Evolutionary conservation across 2,888 invertebrate genomes (phyloP).

Genomic region (Thysanoteuthis rhombus): DNA sequence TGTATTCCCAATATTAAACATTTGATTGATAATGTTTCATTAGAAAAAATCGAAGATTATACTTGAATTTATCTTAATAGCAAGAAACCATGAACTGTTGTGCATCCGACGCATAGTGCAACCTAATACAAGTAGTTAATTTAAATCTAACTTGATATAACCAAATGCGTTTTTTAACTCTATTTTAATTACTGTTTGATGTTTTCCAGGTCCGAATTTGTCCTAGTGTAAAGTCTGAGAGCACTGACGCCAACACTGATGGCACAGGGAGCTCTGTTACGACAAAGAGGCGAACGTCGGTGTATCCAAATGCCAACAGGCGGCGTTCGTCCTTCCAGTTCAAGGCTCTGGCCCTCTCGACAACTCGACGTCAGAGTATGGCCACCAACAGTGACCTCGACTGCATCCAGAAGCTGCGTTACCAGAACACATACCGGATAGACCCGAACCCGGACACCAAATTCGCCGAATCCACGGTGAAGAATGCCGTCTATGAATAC

Average conservation of each 20-base stretch:
- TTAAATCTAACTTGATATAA: not conserved
- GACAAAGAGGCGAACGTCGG: not conserved
- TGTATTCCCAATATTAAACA: too few species aligned
- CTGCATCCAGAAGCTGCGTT: not conserved
- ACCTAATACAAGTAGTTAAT: too few species aligned
- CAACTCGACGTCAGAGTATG: not conserved
- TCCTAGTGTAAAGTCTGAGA: slow-evolving; percentile 22
- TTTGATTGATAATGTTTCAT: too few species aligned
- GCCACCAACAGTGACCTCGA: slow-evolving; percentile 20
- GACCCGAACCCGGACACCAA: slow-evolving; percentile 19
- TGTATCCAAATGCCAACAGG: not conserved
- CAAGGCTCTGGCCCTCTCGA: not conserved
- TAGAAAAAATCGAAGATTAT: too few species aligned
- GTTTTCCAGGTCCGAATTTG: slow-evolving; percentile 19
- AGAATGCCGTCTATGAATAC: slow-evolving; percentile 19
- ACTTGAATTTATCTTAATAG: too few species aligned
- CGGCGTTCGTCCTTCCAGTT: slow-evolving; percentile 20
- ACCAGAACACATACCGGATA: not conserved
- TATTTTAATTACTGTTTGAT: not conserved
- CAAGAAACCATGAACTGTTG: too few species aligned
- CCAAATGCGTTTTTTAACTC: not conserved
- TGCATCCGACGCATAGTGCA: too few species aligned
- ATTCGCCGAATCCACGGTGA: slow-evolving; percentile 1
- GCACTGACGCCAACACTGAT: not conserved
- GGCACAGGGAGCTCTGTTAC: not conserved